phyloP scores from a whole-genome alignment of 1,140 invertebrate genomes.

The Papilio glaucus region DNA sequence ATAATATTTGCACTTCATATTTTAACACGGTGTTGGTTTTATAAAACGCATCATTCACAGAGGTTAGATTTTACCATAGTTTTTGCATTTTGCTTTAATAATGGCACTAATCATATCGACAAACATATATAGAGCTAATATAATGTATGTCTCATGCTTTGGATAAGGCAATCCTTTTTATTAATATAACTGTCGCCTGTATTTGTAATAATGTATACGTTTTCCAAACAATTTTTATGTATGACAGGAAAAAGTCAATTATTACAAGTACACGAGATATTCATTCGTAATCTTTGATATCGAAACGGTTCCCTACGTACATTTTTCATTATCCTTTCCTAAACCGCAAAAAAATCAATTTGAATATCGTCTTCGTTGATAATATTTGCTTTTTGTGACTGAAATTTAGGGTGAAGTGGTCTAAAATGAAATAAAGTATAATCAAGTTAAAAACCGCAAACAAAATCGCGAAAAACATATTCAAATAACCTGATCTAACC shows the following conservation, averaged over 20 bases:
- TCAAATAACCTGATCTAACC: too few species aligned
- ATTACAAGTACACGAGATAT: not conserved
- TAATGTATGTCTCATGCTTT: constrained; percentile 11
- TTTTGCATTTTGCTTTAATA: constrained; percentile 14
- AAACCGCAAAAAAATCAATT: not conserved
- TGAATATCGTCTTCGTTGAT: not conserved
- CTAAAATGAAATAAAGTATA: not conserved
- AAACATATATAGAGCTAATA: not conserved
- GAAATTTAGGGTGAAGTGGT: not conserved
- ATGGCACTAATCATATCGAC: too few species aligned
- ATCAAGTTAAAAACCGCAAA: too few species aligned
- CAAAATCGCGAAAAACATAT: too few species aligned
- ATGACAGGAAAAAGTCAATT: not conserved
- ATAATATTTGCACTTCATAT: constrained; percentile 12
- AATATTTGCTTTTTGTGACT: not conserved
- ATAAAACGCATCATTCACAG: constrained; percentile 1
- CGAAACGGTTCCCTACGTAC: not conserved
- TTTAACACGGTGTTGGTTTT: constrained; percentile 32
- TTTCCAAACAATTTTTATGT: not conserved
- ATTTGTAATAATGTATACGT: not conserved
- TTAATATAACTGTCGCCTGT: constrained; percentile 1
- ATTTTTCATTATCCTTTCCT: not conserved
- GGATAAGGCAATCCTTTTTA: not conserved
- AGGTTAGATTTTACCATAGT: not conserved
- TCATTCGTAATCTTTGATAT: constrained; percentile 2